phyloP scores from a whole-genome alignment of 2,888 invertebrate species.

The Sturmia bella region DNA sequence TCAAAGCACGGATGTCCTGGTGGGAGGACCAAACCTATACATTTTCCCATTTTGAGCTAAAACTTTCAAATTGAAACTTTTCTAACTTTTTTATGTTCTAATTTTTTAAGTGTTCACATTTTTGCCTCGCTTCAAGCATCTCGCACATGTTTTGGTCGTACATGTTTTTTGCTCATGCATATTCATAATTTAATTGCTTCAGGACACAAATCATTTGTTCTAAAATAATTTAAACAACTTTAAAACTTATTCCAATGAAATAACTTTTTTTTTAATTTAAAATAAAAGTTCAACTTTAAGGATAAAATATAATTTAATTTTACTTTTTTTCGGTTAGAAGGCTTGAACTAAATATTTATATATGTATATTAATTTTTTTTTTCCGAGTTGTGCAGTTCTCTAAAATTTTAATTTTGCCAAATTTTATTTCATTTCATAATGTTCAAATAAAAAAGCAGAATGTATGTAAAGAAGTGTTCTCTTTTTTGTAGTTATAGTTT shows the following conservation, averaged over 20 bases:
- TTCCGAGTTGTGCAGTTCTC: slow-evolving; percentile 5
- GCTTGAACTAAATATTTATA: slow-evolving; percentile 23
- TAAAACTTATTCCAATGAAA: slow-evolving; percentile 6
- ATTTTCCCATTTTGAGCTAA: too few species aligned
- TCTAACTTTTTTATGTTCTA: too few species aligned
- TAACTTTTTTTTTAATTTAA: slow-evolving; percentile 23
- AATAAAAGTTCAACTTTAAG: slow-evolving; percentile 22
- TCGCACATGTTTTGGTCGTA: neutral
- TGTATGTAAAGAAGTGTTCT: slow-evolving; percentile 8
- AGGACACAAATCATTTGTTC: slow-evolving; percentile 28
- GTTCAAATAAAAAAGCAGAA: slow-evolving; percentile 14
- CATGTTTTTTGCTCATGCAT: neutral
- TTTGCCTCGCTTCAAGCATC: neutral
- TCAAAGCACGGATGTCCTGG: too few species aligned
- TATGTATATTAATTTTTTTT: slow-evolving; percentile 14
- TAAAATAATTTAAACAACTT: slow-evolving; percentile 4
- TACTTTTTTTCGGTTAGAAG: slow-evolving; percentile 1
- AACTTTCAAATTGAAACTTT: too few species aligned
- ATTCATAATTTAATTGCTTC: slow-evolving; percentile 16
- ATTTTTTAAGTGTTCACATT: neutral
- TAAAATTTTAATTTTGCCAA: slow-evolving; percentile 11
- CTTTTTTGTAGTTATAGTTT: slow-evolving; percentile 49
- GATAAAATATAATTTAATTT: slow-evolving; percentile 31
- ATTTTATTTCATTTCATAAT: slow-evolving; percentile 38
- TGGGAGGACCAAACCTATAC: too few species aligned